Conservation (phyloP, 2,888 invertebrate genomes). For the Ischnus inquisitorius region DNA sequence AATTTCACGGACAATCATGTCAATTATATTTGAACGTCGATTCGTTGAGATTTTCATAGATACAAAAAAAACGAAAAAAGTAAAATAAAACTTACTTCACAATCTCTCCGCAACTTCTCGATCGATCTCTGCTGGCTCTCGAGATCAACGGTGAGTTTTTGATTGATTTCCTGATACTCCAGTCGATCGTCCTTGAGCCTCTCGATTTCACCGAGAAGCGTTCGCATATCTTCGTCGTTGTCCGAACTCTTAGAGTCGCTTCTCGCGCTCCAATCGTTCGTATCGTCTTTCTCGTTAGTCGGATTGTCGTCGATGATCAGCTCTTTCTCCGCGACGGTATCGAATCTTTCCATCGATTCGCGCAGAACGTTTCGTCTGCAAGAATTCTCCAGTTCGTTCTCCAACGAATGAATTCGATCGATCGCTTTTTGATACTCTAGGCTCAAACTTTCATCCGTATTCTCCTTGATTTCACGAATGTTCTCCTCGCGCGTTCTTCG, state of each 20-base stretch:
- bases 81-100: conserved; percentile 74
- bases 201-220: conserved; percentile 72
- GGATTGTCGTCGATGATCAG: conserved; percentile 37
- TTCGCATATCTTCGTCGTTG: conserved; percentile 33
- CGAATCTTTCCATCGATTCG: neutral
- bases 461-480: conserved; percentile 18
- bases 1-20: neutral
- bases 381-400: conserved; percentile 66
- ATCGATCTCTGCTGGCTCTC: conserved; percentile 75
- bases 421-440: conserved; percentile 69
- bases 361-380: neutral
- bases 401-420: conserved; percentile 70
- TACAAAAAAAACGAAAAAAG: neutral
- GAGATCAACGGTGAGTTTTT: conserved; percentile 75
- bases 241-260: conserved; percentile 30
- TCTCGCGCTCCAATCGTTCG: conserved; percentile 38
- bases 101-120: conserved; percentile 76
- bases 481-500: conserved; percentile 9
- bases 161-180: conserved; percentile 73
- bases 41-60: neutral
- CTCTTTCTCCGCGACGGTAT: conserved; percentile 26
- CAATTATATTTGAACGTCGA: neutral
- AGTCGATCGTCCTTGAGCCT: conserved; percentile 73
- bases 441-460: conserved; percentile 60
- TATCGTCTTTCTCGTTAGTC: conserved; percentile 41